Conservation (phyloP, 1,140 invertebrate genomes). For the Plutomurus gul region DNA sequence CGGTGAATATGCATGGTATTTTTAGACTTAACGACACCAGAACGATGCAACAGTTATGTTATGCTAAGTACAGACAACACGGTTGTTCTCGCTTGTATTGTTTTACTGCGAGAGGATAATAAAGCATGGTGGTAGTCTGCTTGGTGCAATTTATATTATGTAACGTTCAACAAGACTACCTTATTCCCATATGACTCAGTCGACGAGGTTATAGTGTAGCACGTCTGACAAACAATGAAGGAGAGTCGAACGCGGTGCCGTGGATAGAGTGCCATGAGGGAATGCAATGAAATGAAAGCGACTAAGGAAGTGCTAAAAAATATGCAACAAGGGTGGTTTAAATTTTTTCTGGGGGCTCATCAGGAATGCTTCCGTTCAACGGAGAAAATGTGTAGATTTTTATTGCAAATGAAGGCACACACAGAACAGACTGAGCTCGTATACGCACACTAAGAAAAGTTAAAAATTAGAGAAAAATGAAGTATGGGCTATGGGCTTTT, state of each 20-base stretch:
- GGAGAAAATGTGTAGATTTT: no score
- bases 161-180: background rate
- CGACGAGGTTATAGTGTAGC: background rate
- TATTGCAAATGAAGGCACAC: no score
- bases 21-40: constrained; percentile 13
- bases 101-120: background rate
- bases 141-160: background rate
- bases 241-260: no score
- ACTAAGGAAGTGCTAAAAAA: constrained; percentile 1
- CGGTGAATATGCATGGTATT: constrained; percentile 23
- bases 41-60: background rate
- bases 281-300: background rate
- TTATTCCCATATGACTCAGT: background rate
- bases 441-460: no score
- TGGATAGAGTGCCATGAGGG: background rate
- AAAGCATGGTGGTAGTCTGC: background rate
- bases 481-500: no score
- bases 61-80: no score
- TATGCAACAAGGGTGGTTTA: background rate
- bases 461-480: no score
- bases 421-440: no score
- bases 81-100: constrained; percentile 1
- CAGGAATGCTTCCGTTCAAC: no score
- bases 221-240: background rate
- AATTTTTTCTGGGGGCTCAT: background rate